A percentile compares a stretch with the other conserved stretches of the same genome.
Conservation (phyloP, 1,140 invertebrate species). For the Drosophila aff. region DNA sequence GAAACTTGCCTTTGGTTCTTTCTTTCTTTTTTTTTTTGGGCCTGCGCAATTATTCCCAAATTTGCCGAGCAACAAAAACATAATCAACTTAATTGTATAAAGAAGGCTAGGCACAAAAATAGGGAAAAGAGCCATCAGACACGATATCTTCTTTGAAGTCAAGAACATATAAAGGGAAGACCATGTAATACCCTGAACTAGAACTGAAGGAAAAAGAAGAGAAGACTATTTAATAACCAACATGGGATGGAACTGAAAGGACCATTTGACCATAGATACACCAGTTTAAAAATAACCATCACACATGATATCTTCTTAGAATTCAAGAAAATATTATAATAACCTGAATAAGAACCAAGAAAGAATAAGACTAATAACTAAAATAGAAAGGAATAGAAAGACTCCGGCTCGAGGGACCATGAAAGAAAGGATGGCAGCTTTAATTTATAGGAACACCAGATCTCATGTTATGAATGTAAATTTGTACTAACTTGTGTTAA, state of each 20-base stretch:
- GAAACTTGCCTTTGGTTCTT: slow-evolving; percentile 18
- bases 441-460: too few relatives aligned
- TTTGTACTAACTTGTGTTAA: too few relatives aligned
- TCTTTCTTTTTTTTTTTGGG: not conserved
- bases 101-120: slow-evolving; percentile 51
- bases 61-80: slow-evolving; percentile 72
- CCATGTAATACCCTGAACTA: not conserved
- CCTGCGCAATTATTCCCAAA: slow-evolving; percentile 65
- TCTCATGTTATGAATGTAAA: too few relatives aligned
- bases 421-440: too few relatives aligned
- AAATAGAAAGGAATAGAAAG: not conserved
- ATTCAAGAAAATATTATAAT: not conserved
- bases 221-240: not conserved
- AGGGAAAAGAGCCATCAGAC: slow-evolving; percentile 9
- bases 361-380: not conserved
- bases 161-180: slow-evolving; percentile 5
- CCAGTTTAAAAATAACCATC: slow-evolving; percentile 7
- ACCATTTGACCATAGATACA: too few relatives aligned
- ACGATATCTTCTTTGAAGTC: not conserved
- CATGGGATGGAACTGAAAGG: not conserved
- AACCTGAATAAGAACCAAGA: not conserved
- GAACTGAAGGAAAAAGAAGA: not conserved
- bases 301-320: slow-evolving; percentile 2
- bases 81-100: slow-evolving; percentile 82
- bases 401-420: not conserved